These are phyloP conservation scores for Tenthredo scrophulariae DNA, from an alignment of 2,888 invertebrate species.

Conservation along the genomic window DNA sequence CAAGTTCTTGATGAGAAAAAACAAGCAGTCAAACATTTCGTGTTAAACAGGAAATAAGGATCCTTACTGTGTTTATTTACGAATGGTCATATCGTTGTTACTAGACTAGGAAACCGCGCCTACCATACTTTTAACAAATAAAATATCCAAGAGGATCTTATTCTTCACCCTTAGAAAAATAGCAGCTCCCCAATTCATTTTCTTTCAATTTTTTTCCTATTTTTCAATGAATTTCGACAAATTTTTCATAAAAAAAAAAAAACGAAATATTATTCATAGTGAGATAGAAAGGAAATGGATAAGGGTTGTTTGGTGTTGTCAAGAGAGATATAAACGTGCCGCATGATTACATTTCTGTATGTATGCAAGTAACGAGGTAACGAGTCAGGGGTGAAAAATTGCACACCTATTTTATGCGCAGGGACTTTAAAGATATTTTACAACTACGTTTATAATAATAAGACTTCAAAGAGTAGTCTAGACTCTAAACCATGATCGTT, in stretches of 20 bases:
- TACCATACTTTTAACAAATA: neutral
- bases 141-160: neutral
- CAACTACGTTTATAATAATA: constrained; percentile 44
- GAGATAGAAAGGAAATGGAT: neutral
- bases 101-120: neutral
- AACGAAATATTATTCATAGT: neutral
- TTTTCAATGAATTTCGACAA: neutral
- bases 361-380: neutral
- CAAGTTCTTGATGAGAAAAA: constrained; percentile 1
- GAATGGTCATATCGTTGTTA: constrained; percentile 20
- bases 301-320: constrained; percentile 46
- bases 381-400: neutral
- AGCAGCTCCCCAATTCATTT: neutral
- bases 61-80: constrained; percentile 29
- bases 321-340: neutral
- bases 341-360: constrained; percentile 11
- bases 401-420: neutral
- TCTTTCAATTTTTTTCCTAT: neutral
- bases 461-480: neutral
- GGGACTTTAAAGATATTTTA: constrained; percentile 43
- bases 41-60: constrained; percentile 47
- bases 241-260: neutral
- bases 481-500: neutral
- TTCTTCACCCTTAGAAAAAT: neutral
- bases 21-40: constrained; percentile 33